Evolutionary conservation across 1,140 invertebrate species (phyloP).

Genomic region (Drosophila cardini): DNA sequence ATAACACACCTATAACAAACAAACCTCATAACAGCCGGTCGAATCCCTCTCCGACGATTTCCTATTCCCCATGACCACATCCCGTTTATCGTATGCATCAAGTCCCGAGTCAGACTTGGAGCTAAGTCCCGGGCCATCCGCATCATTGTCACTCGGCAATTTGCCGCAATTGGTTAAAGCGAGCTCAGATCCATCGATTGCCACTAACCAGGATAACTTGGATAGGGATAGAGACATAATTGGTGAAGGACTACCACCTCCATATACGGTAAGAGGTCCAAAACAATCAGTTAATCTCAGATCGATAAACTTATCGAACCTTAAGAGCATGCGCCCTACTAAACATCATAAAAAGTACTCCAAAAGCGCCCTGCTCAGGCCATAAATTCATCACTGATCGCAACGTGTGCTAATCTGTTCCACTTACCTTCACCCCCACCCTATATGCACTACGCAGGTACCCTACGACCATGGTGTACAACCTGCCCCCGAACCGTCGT

Average conservation of each 20-base stretch:
- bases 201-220: conserved; percentile 88
- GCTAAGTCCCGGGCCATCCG: conserved; percentile 90
- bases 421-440: conserved; percentile 51
- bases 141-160: conserved; percentile 86
- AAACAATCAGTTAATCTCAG: conserved; percentile 16
- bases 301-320: conserved; percentile 12
- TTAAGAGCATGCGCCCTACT: conserved; percentile 65
- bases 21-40: conserved; percentile 87
- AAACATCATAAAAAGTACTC: conserved; percentile 42
- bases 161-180: conserved; percentile 91
- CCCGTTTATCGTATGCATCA: conserved; percentile 96
- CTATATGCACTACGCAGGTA: conserved; percentile 67
- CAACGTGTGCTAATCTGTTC: conserved; percentile 67
- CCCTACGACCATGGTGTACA: conserved; percentile 79
- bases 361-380: conserved; percentile 23
- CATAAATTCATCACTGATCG: conserved; percentile 19
- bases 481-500: conserved; percentile 67
- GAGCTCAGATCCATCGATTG: conserved; percentile 93
- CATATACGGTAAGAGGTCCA: conserved; percentile 89
- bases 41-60: conserved; percentile 97
- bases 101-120: conserved; percentile 98
- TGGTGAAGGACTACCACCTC: conserved; percentile 88
- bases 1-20: conserved; percentile 38
- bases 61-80: conserved; percentile 98
- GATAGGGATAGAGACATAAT: conserved; percentile 86